Conservation (phyloP, 1,140 invertebrate species). For the Samia ricini region DNA sequence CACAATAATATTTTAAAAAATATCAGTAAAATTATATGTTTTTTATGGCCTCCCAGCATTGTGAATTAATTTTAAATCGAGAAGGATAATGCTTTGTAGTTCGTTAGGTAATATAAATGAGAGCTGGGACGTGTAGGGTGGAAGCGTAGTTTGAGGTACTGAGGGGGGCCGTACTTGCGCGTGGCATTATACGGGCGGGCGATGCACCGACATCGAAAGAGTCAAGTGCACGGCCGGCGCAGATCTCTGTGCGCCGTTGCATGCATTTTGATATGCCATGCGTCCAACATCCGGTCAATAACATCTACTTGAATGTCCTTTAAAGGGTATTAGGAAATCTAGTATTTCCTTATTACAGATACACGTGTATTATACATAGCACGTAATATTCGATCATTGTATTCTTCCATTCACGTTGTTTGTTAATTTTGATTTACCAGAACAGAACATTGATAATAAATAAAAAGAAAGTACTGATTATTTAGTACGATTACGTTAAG, state of each 20-base stretch:
- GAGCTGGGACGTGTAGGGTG: conserved; percentile 9
- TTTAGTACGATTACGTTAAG: too few species aligned
- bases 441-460: neutral
- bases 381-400: neutral
- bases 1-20: too few species aligned
- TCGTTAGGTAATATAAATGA: too few species aligned
- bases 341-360: neutral
- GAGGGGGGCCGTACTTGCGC: conserved; percentile 22
- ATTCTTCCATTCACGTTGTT: neutral
- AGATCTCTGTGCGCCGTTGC: conserved; percentile 48
- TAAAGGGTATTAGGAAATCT: conserved; percentile 5
- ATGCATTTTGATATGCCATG: conserved; percentile 41
- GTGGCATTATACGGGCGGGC: conserved; percentile 39
- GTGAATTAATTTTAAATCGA: too few species aligned
- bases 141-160: conserved; percentile 18
- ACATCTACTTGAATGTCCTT: conserved; percentile 21
- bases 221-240: conserved; percentile 63
- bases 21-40: too few species aligned
- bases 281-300: conserved; percentile 63
- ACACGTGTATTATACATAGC: neutral
- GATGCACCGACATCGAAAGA: conserved; percentile 53
- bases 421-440: neutral
- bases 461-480: too few species aligned
- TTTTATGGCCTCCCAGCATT: too few species aligned
- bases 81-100: too few species aligned